Conservation (phyloP, 2,113 vertebrate genomes). For the Triplophysa rosa region DNA sequence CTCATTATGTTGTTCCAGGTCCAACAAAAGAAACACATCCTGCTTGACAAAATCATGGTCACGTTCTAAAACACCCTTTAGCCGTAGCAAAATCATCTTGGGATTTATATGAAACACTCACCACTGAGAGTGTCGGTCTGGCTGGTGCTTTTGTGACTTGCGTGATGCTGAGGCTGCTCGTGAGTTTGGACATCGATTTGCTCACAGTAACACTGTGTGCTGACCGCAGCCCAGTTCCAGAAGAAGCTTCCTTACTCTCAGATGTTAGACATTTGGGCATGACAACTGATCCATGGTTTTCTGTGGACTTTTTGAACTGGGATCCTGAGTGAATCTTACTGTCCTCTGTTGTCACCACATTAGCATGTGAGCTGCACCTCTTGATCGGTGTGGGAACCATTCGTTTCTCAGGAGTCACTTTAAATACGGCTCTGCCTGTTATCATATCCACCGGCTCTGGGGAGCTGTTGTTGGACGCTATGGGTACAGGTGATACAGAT, state of each 20-base stretch:
- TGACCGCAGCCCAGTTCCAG: slow-evolving; percentile 88
- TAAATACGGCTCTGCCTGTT: slow-evolving; percentile 90
- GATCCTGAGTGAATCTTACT: slow-evolving; percentile 94
- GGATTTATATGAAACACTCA: slow-evolving; percentile 67
- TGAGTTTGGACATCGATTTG: slow-evolving; percentile 83
- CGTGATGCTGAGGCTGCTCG: slow-evolving; percentile 92
- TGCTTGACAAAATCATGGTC: too few species aligned
- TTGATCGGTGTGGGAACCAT: slow-evolving; percentile 81
- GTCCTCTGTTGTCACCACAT: slow-evolving; percentile 92
- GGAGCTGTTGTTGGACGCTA: slow-evolving; percentile 84
- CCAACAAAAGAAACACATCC: too few species aligned
- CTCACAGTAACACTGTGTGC: slow-evolving; percentile 83
- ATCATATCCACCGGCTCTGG: slow-evolving; percentile 87
- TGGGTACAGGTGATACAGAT: slow-evolving; percentile 85
- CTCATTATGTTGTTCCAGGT: too few species aligned
- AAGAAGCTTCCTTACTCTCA: slow-evolving; percentile 85
- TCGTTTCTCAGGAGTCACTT: slow-evolving; percentile 94
- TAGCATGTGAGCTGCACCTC: slow-evolving; percentile 84
- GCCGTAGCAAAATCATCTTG: too few species aligned
- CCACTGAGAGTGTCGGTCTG: slow-evolving; percentile 82
- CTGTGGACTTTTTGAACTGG: slow-evolving; percentile 78
- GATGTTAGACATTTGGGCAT: slow-evolving; percentile 79
- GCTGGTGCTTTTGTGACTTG: slow-evolving; percentile 82
- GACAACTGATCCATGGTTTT: slow-evolving; percentile 77
- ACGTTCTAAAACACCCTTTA: too few species aligned